Conservation (phyloP, 2,113 vertebrate species). For the Accipiter cooperii region DNA sequence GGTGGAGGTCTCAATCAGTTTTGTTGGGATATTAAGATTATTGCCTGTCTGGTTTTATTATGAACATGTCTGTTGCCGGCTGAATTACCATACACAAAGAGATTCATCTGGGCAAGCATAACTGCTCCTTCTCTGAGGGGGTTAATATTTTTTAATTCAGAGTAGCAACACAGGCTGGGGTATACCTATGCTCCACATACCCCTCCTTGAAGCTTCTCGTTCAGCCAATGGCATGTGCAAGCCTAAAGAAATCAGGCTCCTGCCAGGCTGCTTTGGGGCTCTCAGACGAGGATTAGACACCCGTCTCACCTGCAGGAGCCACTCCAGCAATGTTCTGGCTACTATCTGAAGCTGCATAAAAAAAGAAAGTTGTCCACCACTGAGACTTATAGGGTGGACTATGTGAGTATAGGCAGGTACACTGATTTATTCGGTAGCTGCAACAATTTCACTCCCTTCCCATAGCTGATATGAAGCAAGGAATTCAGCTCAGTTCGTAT, state of each 20-base stretch:
- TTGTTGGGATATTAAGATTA: background rate
- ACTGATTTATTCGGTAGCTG: background rate
- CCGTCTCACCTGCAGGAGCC: background rate
- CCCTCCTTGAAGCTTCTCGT: rapidly evolving
- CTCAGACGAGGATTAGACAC: background rate
- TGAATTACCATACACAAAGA: background rate
- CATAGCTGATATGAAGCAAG: background rate
- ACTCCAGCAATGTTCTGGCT: background rate
- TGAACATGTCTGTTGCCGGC: background rate
- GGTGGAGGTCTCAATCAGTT: background rate
- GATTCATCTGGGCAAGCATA: background rate
- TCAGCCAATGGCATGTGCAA: background rate
- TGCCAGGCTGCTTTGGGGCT: background rate
- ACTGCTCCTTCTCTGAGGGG: background rate
- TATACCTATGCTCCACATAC: background rate
- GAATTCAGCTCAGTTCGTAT: background rate
- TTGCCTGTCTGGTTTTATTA: background rate
- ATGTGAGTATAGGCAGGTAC: background rate
- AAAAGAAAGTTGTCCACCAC: background rate
- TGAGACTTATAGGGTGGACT: background rate
- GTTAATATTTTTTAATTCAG: background rate
- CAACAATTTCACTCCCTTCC: background rate
- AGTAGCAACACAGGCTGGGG: background rate
- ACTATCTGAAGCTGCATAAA: background rate
- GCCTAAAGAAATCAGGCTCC: background rate